Percentiles rank a stretch among this genome's conserved stretches.
Conservation (phyloP, 2,113 vertebrate genomes). For the Aphelocoma coerulescens region DNA sequence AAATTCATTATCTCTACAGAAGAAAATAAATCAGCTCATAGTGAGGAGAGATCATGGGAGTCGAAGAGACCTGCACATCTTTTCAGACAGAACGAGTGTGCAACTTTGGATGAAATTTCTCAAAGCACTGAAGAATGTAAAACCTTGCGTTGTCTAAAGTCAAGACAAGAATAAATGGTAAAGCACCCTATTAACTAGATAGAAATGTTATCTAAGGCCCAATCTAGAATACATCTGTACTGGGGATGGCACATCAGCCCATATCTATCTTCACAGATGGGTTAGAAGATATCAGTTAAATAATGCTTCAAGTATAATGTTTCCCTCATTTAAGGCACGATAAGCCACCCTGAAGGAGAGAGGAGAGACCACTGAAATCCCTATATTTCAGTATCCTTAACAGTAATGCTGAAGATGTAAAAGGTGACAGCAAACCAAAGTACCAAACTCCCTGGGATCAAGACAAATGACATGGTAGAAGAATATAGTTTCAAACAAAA, state of each 20-base stretch:
- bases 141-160: not conserved
- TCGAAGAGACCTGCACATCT: not conserved
- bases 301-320: not conserved
- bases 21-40: not conserved
- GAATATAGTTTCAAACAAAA: not conserved
- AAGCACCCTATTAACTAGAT: not conserved
- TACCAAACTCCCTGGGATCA: not conserved
- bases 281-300: not conserved
- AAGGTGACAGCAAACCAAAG: not conserved
- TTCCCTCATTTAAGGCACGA: not conserved
- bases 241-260: not conserved
- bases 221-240: not conserved
- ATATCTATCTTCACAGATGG: not conserved
- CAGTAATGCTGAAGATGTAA: not conserved
- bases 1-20: not conserved
- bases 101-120: not conserved
- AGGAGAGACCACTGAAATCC: not conserved
- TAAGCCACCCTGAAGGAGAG: not conserved
- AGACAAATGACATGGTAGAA: not conserved
- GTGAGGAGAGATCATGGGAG: rapidly evolving
- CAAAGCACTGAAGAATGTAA: not conserved
- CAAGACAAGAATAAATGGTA: not conserved
- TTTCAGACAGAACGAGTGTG: not conserved
- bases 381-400: not conserved
- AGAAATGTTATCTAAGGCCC: not conserved